Evolutionary conservation across 2,113 vertebrate species (phyloP).

Genomic region (Pycnonotus jocosus): DNA sequence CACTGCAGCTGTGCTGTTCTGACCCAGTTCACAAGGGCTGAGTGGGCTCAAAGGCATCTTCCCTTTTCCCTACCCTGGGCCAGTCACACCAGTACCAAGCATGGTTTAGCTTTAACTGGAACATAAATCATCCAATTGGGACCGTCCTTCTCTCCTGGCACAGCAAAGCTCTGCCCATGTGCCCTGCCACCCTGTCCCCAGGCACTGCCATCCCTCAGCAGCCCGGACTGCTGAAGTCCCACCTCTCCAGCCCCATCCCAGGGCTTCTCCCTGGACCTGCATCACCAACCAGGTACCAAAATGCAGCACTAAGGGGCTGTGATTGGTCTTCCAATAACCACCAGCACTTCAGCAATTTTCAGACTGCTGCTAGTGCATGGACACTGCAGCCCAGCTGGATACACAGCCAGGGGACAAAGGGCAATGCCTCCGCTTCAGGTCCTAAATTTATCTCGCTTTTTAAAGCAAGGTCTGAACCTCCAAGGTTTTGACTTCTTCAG

Average conservation of each 20-base stretch:
- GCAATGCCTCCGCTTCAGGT: not conserved
- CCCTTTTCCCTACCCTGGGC: not conserved
- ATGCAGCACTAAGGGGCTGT: not conserved
- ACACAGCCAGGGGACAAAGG: not conserved
- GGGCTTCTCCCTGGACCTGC: rapidly evolving
- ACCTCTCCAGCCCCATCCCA: not conserved
- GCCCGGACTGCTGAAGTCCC: not conserved
- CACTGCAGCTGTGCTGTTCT: not conserved
- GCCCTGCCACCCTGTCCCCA: not conserved
- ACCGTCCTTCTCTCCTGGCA: not conserved
- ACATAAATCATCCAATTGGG: rapidly evolving
- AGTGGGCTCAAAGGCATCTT: not conserved
- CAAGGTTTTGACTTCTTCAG: slow-evolving; percentile 33
- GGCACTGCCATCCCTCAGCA: not conserved
- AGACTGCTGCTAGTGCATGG: not conserved
- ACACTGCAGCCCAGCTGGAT: not conserved
- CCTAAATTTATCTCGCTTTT: not conserved
- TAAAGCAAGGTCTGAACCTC: not conserved
- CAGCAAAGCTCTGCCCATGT: not conserved
- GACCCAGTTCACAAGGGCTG: not conserved
- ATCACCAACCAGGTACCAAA: not conserved
- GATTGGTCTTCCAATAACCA: not conserved
- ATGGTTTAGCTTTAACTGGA: not conserved
- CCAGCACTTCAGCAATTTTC: not conserved
- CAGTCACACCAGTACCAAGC: not conserved